Conservation (phyloP, 2,888 invertebrate species). For the Harpalus rubripes region DNA sequence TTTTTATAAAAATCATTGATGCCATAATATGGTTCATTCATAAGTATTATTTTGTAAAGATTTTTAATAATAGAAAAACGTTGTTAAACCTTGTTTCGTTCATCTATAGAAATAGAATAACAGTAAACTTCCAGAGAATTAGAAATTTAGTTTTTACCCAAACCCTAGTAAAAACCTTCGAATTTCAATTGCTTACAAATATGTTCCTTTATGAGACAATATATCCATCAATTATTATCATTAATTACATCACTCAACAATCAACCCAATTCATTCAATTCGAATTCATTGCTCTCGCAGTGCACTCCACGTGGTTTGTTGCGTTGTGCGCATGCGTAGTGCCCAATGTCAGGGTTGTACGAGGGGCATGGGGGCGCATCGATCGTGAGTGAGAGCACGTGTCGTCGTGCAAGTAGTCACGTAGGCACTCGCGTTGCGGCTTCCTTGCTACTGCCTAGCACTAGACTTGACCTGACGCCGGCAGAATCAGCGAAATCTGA, state of each 20-base stretch:
- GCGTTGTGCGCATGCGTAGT: not conserved
- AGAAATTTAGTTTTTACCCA: too few species aligned
- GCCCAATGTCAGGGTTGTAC: slow-evolving; percentile 2
- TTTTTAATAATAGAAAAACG: too few species aligned
- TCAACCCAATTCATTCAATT: not conserved
- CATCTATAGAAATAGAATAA: too few species aligned
- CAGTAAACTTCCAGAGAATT: too few species aligned
- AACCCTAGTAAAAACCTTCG: too few species aligned
- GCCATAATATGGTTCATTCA: too few species aligned
- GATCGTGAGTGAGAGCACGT: slow-evolving; percentile 56
- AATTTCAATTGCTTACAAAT: too few species aligned
- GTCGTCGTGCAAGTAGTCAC: slow-evolving; percentile 56
- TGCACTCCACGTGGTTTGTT: not conserved
- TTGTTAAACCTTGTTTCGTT: too few species aligned
- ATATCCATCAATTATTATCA: not conserved
- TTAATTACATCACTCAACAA: not conserved
- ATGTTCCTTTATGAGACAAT: too few species aligned
- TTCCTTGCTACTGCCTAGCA: not conserved
- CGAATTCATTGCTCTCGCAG: not conserved
- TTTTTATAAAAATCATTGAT: too few species aligned
- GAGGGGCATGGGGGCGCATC: slow-evolving; percentile 32
- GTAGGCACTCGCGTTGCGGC: slow-evolving; percentile 41
- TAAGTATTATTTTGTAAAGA: too few species aligned
- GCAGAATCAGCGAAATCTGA: slow-evolving; percentile 16
- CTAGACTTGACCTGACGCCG: slow-evolving; percentile 9